Percentiles rank a stretch among this genome's conserved stretches.
Conservation (phyloP, 2,113 vertebrate species). For the Podarcis muralis region DNA sequence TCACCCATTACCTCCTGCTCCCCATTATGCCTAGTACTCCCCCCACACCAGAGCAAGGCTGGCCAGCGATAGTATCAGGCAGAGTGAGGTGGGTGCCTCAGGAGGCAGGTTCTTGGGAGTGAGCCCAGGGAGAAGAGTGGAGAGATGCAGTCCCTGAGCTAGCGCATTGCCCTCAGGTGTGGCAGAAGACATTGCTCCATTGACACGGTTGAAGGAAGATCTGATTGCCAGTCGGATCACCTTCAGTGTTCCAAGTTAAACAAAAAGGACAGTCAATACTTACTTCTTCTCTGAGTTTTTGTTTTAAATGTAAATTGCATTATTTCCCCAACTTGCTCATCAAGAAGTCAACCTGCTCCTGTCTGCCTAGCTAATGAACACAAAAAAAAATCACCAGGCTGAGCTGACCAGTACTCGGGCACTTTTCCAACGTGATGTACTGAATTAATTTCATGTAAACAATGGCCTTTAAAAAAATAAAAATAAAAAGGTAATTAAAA, state of each 20-base stretch:
- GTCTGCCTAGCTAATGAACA: neutral
- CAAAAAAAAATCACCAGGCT: neutral
- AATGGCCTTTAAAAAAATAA: neutral
- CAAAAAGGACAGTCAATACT: neutral
- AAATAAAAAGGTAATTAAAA: neutral
- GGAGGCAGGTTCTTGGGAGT: no score
- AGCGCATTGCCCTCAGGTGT: no score
- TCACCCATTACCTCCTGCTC: no score
- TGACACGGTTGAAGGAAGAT: no score
- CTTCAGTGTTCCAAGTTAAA: neutral
- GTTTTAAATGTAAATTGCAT: neutral
- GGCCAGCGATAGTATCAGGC: no score
- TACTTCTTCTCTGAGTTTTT: neutral
- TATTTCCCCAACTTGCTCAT: neutral
- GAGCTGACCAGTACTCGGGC: neutral
- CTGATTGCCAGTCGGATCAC: neutral
- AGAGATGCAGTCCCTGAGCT: no score
- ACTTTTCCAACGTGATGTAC: neutral
- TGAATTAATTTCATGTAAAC: neutral
- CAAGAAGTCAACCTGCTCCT: neutral
- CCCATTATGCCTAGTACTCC: no score
- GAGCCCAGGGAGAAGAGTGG: no score
- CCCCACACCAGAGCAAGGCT: no score
- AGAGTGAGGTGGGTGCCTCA: no score
- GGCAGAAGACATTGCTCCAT: no score